phyloP scores from a whole-genome alignment of 2,888 invertebrate genomes.

The Drosophila flavopinicola region DNA sequence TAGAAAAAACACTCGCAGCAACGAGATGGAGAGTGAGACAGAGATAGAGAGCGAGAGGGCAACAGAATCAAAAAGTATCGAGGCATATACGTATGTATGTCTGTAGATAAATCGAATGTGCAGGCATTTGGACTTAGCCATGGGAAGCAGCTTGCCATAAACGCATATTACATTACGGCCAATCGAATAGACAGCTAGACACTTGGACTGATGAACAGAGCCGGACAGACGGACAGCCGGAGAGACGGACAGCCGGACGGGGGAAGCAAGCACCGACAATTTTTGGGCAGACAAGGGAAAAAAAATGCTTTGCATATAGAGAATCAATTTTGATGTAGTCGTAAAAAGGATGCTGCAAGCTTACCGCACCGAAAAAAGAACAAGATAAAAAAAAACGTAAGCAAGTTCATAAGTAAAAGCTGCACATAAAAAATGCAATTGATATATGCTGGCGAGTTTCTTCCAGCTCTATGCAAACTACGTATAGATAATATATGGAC shows the following conservation, averaged over 20 bases:
- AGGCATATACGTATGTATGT: slow-evolving; percentile 38
- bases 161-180: slow-evolving; percentile 61
- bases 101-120: slow-evolving; percentile 46
- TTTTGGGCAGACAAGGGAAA: slow-evolving; percentile 54
- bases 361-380: slow-evolving; percentile 18
- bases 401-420: slow-evolving; percentile 6
- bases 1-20: slow-evolving; percentile 41
- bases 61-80: slow-evolving; percentile 62
- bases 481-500: neutral
- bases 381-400: slow-evolving; percentile 6
- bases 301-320: slow-evolving; percentile 8
- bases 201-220: too few species aligned
- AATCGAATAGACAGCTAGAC: slow-evolving; percentile 71
- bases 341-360: slow-evolving; percentile 9
- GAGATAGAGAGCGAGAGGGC: neutral
- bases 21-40: slow-evolving; percentile 5
- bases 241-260: slow-evolving; percentile 25
- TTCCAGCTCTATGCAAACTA: neutral
- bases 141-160: slow-evolving; percentile 49
- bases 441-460: neutral
- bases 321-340: neutral
- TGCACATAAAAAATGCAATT: slow-evolving; percentile 11
- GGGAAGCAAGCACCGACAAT: slow-evolving; percentile 11
- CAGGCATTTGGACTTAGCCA: slow-evolving; percentile 45
- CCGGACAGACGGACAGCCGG: slow-evolving; percentile 28